phyloP scores from a whole-genome alignment of 2,113 vertebrate genomes.

The Pachyramphus minor region DNA sequence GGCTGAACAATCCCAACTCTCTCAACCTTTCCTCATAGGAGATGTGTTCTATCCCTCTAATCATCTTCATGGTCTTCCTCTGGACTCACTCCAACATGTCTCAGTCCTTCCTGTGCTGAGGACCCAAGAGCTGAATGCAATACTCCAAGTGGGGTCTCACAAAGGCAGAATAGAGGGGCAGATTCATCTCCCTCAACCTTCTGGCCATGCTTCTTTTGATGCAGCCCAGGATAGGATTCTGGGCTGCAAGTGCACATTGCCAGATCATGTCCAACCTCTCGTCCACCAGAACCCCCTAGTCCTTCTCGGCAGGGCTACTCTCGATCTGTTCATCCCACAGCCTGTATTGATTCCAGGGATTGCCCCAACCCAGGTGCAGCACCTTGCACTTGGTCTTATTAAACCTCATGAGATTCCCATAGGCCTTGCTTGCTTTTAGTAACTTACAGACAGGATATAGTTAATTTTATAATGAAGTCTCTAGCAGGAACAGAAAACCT shows the following conservation, averaged over 20 bases:
- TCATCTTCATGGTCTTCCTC: not conserved
- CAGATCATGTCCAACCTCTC: not conserved
- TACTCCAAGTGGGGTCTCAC: no score
- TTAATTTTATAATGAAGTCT: no score
- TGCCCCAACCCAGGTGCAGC: not conserved
- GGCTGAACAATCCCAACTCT: not conserved
- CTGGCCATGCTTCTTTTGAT: no score
- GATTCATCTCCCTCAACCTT: no score
- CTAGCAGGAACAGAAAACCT: no score
- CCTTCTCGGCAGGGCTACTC: not conserved
- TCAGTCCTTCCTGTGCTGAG: no score
- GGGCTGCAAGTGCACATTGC: not conserved
- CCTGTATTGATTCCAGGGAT: no score
- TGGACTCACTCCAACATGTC: no score
- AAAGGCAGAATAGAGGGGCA: no score
- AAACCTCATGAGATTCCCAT: not conserved
- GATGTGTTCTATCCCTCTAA: not conserved
- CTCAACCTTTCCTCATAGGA: not conserved
- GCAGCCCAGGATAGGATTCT: not conserved
- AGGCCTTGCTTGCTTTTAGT: no score
- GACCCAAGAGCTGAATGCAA: no score
- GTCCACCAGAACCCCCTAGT: not conserved
- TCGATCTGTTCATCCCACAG: not conserved
- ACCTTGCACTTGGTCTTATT: not conserved
- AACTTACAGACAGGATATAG: no score